Conservation (phyloP, 1,140 invertebrate species). For the Procambarus clarkii region DNA sequence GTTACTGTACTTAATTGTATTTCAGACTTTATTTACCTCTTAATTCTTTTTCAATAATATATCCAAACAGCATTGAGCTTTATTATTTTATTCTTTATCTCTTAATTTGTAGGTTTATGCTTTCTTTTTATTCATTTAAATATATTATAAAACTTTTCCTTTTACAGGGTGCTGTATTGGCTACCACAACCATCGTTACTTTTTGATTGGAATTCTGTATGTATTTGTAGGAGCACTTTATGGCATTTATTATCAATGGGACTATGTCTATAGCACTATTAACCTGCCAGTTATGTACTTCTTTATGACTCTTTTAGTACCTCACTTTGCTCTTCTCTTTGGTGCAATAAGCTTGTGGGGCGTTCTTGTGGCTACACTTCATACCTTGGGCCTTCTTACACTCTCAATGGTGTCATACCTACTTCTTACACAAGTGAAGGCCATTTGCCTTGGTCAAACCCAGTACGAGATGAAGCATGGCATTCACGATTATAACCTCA, state of each 20-base stretch:
- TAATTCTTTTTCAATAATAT: no score
- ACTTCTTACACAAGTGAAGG: slow-evolving; percentile 20
- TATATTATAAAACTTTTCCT: not conserved
- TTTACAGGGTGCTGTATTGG: slow-evolving; percentile 61
- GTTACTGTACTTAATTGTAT: not conserved
- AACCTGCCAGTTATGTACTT: slow-evolving; percentile 47
- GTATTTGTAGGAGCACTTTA: slow-evolving; percentile 59
- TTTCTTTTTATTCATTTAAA: no score
- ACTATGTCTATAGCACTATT: slow-evolving; percentile 58
- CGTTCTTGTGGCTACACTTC: slow-evolving; percentile 51
- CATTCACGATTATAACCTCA: slow-evolving; percentile 57
- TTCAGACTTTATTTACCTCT: no score
- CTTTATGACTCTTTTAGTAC: slow-evolving; percentile 46
- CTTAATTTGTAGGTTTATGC: no score
- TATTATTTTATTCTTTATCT: no score
- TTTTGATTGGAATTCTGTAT: slow-evolving; percentile 51
- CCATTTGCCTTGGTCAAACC: slow-evolving; percentile 55
- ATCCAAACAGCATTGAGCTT: no score
- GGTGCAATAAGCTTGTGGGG: slow-evolving; percentile 58
- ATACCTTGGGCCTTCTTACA: slow-evolving; percentile 41
- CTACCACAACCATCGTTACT: slow-evolving; percentile 64
- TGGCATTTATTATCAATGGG: slow-evolving; percentile 58
- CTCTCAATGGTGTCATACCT: slow-evolving; percentile 38
- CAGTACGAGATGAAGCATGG: slow-evolving; percentile 60
- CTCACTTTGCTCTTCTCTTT: slow-evolving; percentile 52